Conservation (phyloP, 2,113 vertebrate genomes). For the Grammomys surdaster region DNA sequence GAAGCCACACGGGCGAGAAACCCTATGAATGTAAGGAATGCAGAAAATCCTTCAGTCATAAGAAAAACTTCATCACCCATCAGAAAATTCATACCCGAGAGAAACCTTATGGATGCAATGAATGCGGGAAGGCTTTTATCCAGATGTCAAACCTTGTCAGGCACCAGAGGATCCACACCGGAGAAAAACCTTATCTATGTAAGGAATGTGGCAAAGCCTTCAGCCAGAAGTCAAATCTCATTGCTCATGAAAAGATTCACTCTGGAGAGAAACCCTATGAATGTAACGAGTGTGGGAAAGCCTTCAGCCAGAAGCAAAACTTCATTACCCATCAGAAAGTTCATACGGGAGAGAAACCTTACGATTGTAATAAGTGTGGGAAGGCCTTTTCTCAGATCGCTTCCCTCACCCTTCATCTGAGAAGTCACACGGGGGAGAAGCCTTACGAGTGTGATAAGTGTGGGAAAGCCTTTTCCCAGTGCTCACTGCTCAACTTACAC, state of each 20-base stretch:
- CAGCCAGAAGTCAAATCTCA: constrained; percentile 81
- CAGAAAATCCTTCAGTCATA: constrained; percentile 81
- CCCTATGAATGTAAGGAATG: constrained; percentile 80
- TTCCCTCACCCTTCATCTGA: constrained; percentile 79
- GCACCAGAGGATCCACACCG: constrained; percentile 82
- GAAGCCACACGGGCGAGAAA: constrained; percentile 79
- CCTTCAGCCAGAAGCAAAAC: constrained; percentile 82
- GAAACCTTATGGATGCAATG: constrained; percentile 81
- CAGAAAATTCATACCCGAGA: constrained; percentile 82
- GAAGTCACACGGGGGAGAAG: constrained; percentile 82
- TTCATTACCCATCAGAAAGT: constrained; percentile 83
- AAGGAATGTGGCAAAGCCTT: constrained; percentile 83
- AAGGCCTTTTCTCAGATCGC: constrained; percentile 84
- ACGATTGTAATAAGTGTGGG: constrained; percentile 83
- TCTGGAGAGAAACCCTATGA: constrained; percentile 81
- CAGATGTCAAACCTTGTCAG: constrained; percentile 81
- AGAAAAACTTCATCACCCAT: constrained; percentile 80
- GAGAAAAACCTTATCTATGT: constrained; percentile 81
- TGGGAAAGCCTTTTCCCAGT: constrained; percentile 80
- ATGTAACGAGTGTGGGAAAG: constrained; percentile 82
- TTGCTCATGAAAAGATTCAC: constrained; percentile 83
- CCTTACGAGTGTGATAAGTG: constrained; percentile 82
- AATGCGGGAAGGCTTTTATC: constrained; percentile 82
- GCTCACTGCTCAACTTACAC: constrained; percentile 79
- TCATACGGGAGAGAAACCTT: constrained; percentile 83